Base-by-base conservation (phyloP, 2,888 invertebrate species). In the Heliconius sara region DNA sequence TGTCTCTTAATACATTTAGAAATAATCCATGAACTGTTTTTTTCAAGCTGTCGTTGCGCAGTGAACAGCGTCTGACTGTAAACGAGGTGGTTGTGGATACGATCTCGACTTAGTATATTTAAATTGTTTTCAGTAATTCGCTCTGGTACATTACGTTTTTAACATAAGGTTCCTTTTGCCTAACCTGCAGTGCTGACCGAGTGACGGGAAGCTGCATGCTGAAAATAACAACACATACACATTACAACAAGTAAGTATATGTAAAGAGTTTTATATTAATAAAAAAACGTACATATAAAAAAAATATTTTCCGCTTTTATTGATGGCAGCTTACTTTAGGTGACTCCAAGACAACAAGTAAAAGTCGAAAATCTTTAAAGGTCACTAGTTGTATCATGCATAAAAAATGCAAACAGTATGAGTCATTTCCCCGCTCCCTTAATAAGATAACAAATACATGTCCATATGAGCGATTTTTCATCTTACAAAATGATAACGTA, bases 331-430 rank as follows among this genome's bases (percentile, higher is more conserved):
- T n/a, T 1, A n/a, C 47, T 47, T 52, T 27, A 47, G 2, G 13
- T 16, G 43, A 25, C n/a, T 39, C 39, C 68, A 25, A 47, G 16
- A 47, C 6, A 3, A 25, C 70, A 43, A 19, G 63, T 84, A 87
- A 87, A 87, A 84, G 86, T 86, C 85, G 84, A 84, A 85, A 83
- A 83, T 81, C 82, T 84, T 82, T 84, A 85, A 88, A 85, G 80
- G 80, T 84, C 84, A 83, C 80, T 81, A 27, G 27, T 25, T 65
- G 79, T 80, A 77, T 85, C 84, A 84, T 80, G 78, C 81, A 73
- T 66, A 83, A 83, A 82, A 82, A 81, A 84, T 83, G 78, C 79
- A 82, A 82, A 80, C 72, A 72, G 43, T 43, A 80, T 82, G 83
- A 83, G 73, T 83, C 83, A 83, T 25, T 65, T 60, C 65, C 25